Evolutionary conservation across 2,888 invertebrate genomes (phyloP).

Genomic region (Nemotelus nigrinus): DNA sequence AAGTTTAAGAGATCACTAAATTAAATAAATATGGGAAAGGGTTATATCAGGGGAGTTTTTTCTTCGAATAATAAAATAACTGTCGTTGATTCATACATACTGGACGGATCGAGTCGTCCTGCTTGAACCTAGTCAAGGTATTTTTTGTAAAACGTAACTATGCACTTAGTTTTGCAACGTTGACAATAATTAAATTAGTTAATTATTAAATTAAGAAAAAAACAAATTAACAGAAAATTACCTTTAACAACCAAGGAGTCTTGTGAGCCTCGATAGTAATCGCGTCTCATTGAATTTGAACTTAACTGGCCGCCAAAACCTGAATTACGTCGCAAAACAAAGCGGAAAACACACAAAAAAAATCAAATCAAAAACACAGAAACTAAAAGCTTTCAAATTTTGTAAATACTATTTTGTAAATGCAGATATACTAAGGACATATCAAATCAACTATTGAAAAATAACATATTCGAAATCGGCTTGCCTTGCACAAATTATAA

Average conservation of each 20-base stretch:
- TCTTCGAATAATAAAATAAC: too few relatives aligned
- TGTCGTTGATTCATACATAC: too few relatives aligned
- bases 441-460: conserved; percentile 27
- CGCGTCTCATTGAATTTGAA: conserved; percentile 80
- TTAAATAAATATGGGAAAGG: too few relatives aligned
- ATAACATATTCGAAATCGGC: not conserved
- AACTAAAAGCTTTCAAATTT: not conserved
- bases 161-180: too few relatives aligned
- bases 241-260: conserved; percentile 87
- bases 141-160: too few relatives aligned
- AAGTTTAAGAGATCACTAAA: too few relatives aligned
- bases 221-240: conserved; percentile 64
- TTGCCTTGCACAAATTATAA: conserved; percentile 5
- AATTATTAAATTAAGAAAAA: not conserved
- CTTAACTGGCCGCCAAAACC: conserved; percentile 63
- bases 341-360: conserved; percentile 50
- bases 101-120: too few relatives aligned
- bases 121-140: too few relatives aligned
- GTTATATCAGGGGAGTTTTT: too few relatives aligned
- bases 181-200: not conserved
- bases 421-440: conserved; percentile 45
- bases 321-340: conserved; percentile 56
- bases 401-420: not conserved
- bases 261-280: conserved; percentile 92
- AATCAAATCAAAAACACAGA: conserved; percentile 46